These are phyloP conservation scores for Leptinotarsa undecemlineata DNA, from an alignment of 1,140 invertebrate genomes.

Conservation along the genomic window DNA sequence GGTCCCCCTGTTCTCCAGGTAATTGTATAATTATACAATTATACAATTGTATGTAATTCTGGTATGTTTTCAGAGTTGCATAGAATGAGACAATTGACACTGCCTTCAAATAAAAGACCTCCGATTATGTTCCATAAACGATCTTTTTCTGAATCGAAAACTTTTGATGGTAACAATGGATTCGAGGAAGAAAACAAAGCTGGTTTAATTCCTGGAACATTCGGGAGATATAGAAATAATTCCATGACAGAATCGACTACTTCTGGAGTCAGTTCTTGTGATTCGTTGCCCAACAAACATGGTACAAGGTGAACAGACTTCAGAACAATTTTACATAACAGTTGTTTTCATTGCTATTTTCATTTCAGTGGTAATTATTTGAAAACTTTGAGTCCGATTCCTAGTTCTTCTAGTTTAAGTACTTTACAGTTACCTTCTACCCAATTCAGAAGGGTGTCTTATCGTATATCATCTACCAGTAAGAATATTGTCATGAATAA, in stretches of 20 bases:
- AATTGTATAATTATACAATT: too few relatives aligned
- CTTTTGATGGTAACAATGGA: slow-evolving; percentile 55
- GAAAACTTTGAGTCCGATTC: slow-evolving; percentile 79
- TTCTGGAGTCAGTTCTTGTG: slow-evolving; percentile 77
- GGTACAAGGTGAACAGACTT: slow-evolving; percentile 56
- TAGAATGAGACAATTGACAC: slow-evolving; percentile 58
- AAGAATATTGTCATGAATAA: slow-evolving; percentile 40
- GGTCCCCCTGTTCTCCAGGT: slow-evolving; percentile 34
- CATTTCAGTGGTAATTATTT: slow-evolving; percentile 64
- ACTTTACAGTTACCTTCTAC: slow-evolving; percentile 48
- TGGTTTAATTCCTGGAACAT: slow-evolving; percentile 37
- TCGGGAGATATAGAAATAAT: slow-evolving; percentile 58
- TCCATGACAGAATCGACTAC: slow-evolving; percentile 74
- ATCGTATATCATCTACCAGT: slow-evolving; percentile 62
- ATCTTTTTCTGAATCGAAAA: slow-evolving; percentile 68
- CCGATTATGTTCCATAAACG: slow-evolving; percentile 59
- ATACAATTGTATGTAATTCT: too few relatives aligned
- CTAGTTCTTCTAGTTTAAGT: slow-evolving; percentile 71
- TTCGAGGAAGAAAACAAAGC: slow-evolving; percentile 35
- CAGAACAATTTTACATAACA: background rate
- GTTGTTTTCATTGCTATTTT: slow-evolving; percentile 14
- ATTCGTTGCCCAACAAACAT: slow-evolving; percentile 65
- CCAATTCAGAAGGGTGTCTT: slow-evolving; percentile 53
- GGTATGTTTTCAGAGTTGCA: slow-evolving; percentile 27
- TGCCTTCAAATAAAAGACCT: slow-evolving; percentile 58